phyloP scores from a whole-genome alignment of 2,797 vertebrate genomes.

The Melanotaenia maccullochi region DNA sequence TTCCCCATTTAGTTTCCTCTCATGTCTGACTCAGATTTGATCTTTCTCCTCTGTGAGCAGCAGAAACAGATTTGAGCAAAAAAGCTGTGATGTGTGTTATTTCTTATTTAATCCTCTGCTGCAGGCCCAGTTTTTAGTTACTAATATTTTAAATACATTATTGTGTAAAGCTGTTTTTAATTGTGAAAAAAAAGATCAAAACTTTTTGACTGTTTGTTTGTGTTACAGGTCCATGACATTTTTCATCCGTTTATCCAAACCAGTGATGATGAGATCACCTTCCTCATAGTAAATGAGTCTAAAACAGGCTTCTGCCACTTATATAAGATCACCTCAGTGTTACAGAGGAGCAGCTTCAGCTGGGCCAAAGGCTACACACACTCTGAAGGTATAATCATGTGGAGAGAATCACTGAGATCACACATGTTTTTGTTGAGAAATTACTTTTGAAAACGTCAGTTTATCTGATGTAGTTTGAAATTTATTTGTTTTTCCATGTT shows the following conservation, averaged over 20 bases:
- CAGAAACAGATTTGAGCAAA: neutral
- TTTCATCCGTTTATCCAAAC: conserved; percentile 89
- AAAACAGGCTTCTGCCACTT: conserved; percentile 92
- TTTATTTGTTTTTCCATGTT: neutral
- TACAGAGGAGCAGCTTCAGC: conserved; percentile 77
- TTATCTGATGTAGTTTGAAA: too few relatives aligned
- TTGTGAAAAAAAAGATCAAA: neutral
- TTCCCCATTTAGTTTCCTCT: neutral
- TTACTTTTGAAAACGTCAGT: too few relatives aligned
- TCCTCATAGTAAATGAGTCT: conserved; percentile 89
- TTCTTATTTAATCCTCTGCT: neutral
- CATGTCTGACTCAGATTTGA: conserved; percentile 3
- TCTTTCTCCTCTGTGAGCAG: neutral
- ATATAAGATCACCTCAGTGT: conserved; percentile 85
- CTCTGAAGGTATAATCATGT: conserved; percentile 61
- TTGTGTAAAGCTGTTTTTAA: neutral
- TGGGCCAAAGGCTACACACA: conserved; percentile 83
- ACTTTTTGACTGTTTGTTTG: neutral
- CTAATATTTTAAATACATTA: neutral
- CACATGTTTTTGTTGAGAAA: neutral
- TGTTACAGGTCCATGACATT: conserved; percentile 90
- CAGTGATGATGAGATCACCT: conserved; percentile 86
- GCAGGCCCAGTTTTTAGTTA: neutral
- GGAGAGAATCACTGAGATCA: neutral
- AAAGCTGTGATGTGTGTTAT: neutral